Evolutionary conservation across 2,888 invertebrate species (phyloP).

Genomic region (Drosophila multiciliata): DNA sequence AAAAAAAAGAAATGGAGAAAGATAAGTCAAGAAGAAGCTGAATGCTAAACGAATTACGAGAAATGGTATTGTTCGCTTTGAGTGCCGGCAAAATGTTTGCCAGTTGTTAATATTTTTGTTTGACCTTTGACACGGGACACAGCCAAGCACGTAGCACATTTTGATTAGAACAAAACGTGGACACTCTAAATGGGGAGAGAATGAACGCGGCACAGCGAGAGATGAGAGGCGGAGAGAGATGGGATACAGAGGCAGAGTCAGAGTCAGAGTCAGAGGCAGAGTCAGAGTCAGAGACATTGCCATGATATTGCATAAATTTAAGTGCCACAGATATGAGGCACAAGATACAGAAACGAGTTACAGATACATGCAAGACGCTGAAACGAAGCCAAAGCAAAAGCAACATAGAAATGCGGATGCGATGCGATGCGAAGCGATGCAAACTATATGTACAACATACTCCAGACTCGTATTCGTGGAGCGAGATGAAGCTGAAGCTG

Average conservation of each 20-base stretch:
- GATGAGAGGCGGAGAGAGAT: background rate
- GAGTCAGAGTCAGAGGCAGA: constrained; percentile 14
- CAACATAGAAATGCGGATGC: constrained; percentile 77
- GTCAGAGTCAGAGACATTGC: constrained; percentile 34
- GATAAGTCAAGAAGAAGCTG: constrained; percentile 4
- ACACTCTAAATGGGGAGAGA: constrained; percentile 22
- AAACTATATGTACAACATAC: constrained; percentile 52
- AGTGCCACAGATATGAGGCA: constrained; percentile 74
- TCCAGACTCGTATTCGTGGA: constrained; percentile 33
- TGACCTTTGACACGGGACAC: constrained; percentile 48
- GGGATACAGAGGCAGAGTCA: background rate
- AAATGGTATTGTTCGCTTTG: constrained; percentile 21
- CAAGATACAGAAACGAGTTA: constrained; percentile 77
- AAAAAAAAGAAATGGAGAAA: constrained; percentile 11
- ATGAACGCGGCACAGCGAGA: background rate
- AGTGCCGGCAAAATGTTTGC: constrained; percentile 10
- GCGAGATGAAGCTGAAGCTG: constrained; percentile 28
- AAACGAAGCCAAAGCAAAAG: constrained; percentile 50
- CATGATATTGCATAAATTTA: constrained; percentile 80
- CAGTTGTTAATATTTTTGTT: constrained; percentile 41
- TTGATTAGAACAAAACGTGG: constrained; percentile 71
- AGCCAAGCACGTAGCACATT: constrained; percentile 66
- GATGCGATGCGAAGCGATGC: constrained; percentile 57
- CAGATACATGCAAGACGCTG: constrained; percentile 65
- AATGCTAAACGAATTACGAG: constrained; percentile 14